Evolutionary conservation across 2,797 vertebrate genomes (phyloP).

Genomic region (Channa striata): DNA sequence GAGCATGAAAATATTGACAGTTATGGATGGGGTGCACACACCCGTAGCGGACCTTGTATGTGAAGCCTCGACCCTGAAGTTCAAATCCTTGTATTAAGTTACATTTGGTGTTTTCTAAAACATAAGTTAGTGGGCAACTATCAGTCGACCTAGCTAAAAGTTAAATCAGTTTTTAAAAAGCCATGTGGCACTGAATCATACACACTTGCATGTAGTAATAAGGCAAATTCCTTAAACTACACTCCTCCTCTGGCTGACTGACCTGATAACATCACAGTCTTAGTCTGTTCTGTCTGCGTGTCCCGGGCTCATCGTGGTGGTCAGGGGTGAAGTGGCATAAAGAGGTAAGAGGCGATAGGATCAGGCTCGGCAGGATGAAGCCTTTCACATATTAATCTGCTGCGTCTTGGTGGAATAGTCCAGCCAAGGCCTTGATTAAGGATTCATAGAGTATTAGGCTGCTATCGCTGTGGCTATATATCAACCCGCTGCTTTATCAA

Average conservation of each 20-base stretch:
- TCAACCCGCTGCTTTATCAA: constrained; percentile 63
- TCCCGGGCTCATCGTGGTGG: constrained; percentile 37
- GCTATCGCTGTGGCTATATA: constrained; percentile 61
- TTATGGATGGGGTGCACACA: too few species aligned
- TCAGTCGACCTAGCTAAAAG: too few species aligned
- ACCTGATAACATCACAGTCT: constrained; percentile 40
- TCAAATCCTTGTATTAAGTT: too few species aligned
- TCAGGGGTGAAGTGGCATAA: constrained; percentile 56
- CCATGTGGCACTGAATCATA: too few species aligned
- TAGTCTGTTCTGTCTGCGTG: constrained; percentile 37
- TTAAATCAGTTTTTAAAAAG: too few species aligned
- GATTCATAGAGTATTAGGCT: constrained; percentile 67
- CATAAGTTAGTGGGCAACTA: too few species aligned
- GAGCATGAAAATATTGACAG: too few species aligned
- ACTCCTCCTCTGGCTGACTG: constrained; percentile 4
- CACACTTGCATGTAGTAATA: too few species aligned
- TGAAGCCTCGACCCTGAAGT: too few species aligned
- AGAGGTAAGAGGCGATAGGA: constrained; percentile 60
- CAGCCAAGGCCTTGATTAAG: constrained; percentile 59
- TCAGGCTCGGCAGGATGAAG: constrained; percentile 46
- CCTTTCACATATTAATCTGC: constrained; percentile 61
- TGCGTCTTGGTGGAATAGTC: constrained; percentile 43
- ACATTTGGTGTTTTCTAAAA: too few species aligned
- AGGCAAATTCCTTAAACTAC: too few species aligned
- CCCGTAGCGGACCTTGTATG: too few species aligned